Conservation (phyloP, 2,113 vertebrate species). For the Podiceps cristatus region DNA sequence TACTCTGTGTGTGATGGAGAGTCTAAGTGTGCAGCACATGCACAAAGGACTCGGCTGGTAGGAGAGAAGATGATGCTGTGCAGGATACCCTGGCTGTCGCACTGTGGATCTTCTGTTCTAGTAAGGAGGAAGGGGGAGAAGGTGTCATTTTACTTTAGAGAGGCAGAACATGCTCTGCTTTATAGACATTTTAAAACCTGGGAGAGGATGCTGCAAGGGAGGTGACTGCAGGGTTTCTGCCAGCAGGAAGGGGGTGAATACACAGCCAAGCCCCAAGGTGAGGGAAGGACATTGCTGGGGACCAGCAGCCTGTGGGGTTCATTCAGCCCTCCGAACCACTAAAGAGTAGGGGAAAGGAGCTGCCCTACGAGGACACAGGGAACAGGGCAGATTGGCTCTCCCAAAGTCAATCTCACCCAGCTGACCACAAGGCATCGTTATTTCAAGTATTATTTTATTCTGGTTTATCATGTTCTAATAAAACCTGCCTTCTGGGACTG, state of each 20-base stretch:
- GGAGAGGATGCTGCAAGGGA: neutral
- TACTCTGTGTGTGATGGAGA: neutral
- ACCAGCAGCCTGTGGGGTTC: neutral
- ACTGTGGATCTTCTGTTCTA: neutral
- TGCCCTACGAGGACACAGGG: neutral
- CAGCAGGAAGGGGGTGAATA: neutral
- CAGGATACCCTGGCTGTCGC: neutral
- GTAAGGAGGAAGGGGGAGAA: neutral
- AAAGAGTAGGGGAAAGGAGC: neutral
- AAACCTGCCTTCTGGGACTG: neutral
- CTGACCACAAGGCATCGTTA: neutral
- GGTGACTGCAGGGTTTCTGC: neutral
- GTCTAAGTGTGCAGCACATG: too few species aligned
- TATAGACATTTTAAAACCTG: neutral
- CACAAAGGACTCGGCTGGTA: neutral
- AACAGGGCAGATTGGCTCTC: neutral
- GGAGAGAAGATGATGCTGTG: neutral
- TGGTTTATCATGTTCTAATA: neutral
- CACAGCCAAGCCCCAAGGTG: neutral
- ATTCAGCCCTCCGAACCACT: neutral
- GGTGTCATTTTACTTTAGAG: neutral
- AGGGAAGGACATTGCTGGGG: neutral
- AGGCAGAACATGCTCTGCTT: neutral
- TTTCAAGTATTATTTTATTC: neutral
- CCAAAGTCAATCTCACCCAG: neutral